Percentiles rank a stretch among this genome's conserved stretches.
Evolutionary conservation across 2,888 invertebrate species (phyloP).

Genomic region (Dinocampus coccinellae): DNA sequence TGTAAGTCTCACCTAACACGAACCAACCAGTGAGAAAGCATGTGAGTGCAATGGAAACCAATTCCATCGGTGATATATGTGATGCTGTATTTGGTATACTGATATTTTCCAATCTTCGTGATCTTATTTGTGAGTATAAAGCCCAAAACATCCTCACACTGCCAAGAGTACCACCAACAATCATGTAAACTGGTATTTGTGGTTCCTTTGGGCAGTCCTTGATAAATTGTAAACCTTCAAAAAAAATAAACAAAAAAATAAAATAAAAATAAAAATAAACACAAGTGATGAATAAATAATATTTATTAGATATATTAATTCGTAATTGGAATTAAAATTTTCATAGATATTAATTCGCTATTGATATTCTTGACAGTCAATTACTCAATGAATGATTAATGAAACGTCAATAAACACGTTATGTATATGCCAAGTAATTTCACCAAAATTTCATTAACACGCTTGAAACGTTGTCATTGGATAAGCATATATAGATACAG

Average conservation of each 20-base stretch:
- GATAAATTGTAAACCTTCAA: constrained; percentile 77
- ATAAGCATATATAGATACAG: background rate
- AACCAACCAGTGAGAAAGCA: constrained; percentile 83
- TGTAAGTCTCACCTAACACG: constrained; percentile 72
- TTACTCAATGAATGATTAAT: background rate
- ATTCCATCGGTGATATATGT: constrained; percentile 72
- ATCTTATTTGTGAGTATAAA: constrained; percentile 62
- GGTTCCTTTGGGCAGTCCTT: constrained; percentile 84
- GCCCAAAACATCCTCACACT: constrained; percentile 74
- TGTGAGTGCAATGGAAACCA: constrained; percentile 78
- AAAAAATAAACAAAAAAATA: constrained; percentile 30
- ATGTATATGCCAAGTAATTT: background rate
- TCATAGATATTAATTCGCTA: background rate
- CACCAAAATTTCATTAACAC: background rate
- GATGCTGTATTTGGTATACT: constrained; percentile 53
- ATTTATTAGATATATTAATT: background rate
- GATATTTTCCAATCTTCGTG: constrained; percentile 63
- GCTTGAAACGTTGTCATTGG: background rate
- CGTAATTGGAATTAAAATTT: background rate
- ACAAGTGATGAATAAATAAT: background rate
- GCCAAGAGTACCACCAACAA: constrained; percentile 85
- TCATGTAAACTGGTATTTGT: constrained; percentile 84
- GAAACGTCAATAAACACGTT: background rate
- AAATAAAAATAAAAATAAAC: constrained; percentile 14
- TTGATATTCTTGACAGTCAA: background rate